Evolutionary conservation across 2,888 invertebrate species (phyloP), one percentile per base, ranked within the genome.

Genomic region (Pheosia gnoma): DNA sequence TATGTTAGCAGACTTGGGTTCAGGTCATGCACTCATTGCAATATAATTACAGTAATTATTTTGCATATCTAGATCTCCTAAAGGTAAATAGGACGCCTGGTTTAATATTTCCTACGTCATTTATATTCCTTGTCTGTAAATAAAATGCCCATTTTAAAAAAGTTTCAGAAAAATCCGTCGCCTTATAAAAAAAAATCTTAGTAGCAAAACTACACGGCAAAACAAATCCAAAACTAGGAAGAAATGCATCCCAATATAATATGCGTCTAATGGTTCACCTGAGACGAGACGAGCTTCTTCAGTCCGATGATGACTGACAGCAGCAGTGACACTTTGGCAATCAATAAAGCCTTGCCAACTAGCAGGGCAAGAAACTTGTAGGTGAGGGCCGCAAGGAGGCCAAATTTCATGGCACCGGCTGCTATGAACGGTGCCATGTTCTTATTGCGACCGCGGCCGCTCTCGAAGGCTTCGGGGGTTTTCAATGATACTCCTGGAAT

Each of bases 321-420:
- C 4, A 97, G 94, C 9, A 98, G 94, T 3, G 97, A 97, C 59
- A 97, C 96, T 94, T 98, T 98, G 75, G 97, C 97, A 67, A 97
- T 96, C 53, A 98, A 94, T 5, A 98, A 94, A 39, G 97, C 97
- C 91, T 98, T 97, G 79, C 97, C 97, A 45, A 97, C 97, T 72
- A 97, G 94, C 5, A 97, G 93, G 13, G 96, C 96, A 4, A 98
- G 90, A 25, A 96, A 97, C 81, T 97, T 97, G 87, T 97, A 96
- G 43, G 97, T 95, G 59, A 98, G 82, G 56, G 97, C 97, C 59
- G 96, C 97, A 39, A 97, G 94, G 58, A 97, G 94, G 80, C 97
- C 97, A 62, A 97, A 95, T 87, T 98, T 98, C 90, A 97, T 94
- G 5, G 96, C 96, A 53, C 96, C 96, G 11, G 97, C 95, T 0